Evolutionary conservation across 2,888 invertebrate genomes (phyloP), one percentile per base, ranked within the genome.

Genomic region (Artemia sinica): DNA sequence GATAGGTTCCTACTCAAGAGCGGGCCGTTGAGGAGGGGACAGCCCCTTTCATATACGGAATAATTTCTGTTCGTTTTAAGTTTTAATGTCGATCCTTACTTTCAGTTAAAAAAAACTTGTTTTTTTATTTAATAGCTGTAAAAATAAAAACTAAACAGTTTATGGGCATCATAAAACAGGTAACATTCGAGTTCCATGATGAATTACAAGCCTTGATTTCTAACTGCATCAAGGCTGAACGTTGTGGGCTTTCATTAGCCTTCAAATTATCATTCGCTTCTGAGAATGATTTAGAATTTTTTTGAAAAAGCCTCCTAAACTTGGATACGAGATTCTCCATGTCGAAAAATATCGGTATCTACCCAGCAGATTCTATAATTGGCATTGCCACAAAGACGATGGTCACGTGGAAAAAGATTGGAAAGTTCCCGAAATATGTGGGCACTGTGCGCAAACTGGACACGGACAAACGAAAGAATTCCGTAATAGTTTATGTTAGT

Each of bases 241-340:
- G 12, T 52, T 52, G 52, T 52, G 52, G 52, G n/a, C 52, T 52
- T 13, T 52, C 52, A 52, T 52, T 52, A 52, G 52, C 52, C 2
- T n/a, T 52, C 52, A 52, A 52, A 52, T 52, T 52, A 52, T 52
- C 52, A 52, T 52, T 52, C 52, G 52, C 52, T 52, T 52, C 52
- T n/a, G 13, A 52, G 13, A 52, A n/a, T 52, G 52, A 52, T 52
- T n/a, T 52, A 52, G 52, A 52, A 52, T 12, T 12, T 52, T 52
- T 52, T n/a, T n/a, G 52, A 52, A 52, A 52, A 52, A 12, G 12
- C 52, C 52, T n/a, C 52, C 52, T n/a, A 52, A 52, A 52, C 52
- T 52, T 52, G 52, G 52, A n/a, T 52, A 52, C 52, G 52, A 52
- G 52, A 2, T 52, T n/a, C 52, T 52, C 52, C 52, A n/a, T 52